These are phyloP conservation scores for Galeopterus variegatus DNA, from an alignment of 2,113 vertebrate genomes.

Conservation along the genomic window DNA sequence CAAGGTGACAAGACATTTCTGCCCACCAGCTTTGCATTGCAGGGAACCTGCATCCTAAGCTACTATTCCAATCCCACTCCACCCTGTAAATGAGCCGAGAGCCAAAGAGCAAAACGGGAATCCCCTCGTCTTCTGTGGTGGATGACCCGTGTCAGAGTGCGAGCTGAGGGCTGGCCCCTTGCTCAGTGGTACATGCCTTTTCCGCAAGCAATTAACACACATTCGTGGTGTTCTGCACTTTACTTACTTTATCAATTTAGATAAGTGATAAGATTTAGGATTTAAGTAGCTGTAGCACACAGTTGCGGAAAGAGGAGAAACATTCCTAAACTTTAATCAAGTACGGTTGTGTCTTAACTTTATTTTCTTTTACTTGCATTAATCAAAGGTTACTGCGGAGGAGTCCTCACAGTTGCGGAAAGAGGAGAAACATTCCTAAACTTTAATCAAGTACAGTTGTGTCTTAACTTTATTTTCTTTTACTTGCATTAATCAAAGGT, in stretches of 20 bases:
- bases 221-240: neutral
- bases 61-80: fast-evolving
- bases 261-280: neutral
- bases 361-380: neutral
- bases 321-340: too few relatives aligned
- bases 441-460: neutral
- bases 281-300: neutral
- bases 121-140: too few relatives aligned
- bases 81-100: neutral
- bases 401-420: fast-evolving
- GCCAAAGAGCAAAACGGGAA: neutral
- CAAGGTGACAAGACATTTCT: neutral
- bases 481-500: neutral
- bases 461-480: neutral
- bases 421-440: neutral
- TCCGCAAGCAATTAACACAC: neutral
- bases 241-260: neutral
- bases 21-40: neutral
- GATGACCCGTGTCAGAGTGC: fast-evolving
- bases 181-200: neutral
- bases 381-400: neutral
- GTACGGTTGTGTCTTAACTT: neutral
- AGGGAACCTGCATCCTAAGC: neutral
- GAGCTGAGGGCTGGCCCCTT: neutral
- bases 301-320: neutral